Percentiles rank a stretch among this genome's conserved stretches.
phyloP scores from a whole-genome alignment of 2,113 vertebrate genomes.

The Ictalurus furcatus region DNA sequence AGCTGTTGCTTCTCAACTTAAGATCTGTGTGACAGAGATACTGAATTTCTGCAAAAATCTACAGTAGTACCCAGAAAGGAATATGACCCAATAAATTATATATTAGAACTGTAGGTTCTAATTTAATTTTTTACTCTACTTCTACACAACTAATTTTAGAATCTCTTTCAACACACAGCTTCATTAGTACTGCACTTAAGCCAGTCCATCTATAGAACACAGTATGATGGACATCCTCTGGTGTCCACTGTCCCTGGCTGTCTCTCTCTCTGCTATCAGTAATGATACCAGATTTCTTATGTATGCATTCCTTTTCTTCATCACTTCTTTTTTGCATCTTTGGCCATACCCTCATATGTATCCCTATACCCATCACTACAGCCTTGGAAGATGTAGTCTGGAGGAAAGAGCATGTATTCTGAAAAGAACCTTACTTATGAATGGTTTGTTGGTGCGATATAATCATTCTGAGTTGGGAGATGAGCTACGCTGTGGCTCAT shows the following conservation, averaged over 20 bases:
- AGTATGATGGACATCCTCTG: slow-evolving; percentile 17
- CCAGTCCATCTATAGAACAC: slow-evolving; percentile 22
- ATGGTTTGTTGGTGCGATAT: slow-evolving; percentile 26
- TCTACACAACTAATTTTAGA: not conserved
- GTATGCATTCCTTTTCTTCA: slow-evolving; percentile 53
- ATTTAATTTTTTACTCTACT: not conserved
- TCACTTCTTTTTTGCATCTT: slow-evolving; percentile 47
- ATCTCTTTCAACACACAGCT: slow-evolving; percentile 27
- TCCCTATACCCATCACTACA: slow-evolving; percentile 42
- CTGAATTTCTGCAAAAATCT: not conserved
- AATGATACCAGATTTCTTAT: slow-evolving; percentile 40
- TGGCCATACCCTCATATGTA: slow-evolving; percentile 35
- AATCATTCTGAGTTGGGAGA: not conserved
- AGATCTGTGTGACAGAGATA: slow-evolving; percentile 38
- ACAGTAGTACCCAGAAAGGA: not conserved
- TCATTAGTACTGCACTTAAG: not conserved
- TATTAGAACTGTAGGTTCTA: not conserved
- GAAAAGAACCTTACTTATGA: not conserved
- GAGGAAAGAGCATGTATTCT: slow-evolving; percentile 14
- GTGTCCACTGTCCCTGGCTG: slow-evolving; percentile 14
- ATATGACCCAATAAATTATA: not conserved
- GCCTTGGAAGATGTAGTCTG: slow-evolving; percentile 52
- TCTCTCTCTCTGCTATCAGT: slow-evolving; percentile 41
- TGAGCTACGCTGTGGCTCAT: slow-evolving; percentile 11
- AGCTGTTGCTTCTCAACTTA: not conserved